phyloP scores from a whole-genome alignment of 2,113 vertebrate genomes.

The Gallinago paraguaiae region DNA sequence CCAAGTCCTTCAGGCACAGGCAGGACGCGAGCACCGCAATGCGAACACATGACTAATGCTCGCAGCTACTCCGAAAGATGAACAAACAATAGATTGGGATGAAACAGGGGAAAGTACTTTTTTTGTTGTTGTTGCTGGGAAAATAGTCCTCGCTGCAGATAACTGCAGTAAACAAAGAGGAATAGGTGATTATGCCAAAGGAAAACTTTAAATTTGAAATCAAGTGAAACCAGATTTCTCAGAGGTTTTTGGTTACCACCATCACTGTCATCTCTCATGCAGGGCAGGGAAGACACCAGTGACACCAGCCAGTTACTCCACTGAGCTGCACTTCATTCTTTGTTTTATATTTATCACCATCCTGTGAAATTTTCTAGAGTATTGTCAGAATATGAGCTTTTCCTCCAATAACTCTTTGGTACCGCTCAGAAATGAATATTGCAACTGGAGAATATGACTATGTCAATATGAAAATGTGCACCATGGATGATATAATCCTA shows the following conservation, averaged over 20 bases:
- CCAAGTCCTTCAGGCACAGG: not conserved
- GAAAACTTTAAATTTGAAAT: not conserved
- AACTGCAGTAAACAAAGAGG: not conserved
- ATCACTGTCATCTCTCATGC: not conserved
- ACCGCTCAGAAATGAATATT: not conserved
- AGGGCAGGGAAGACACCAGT: not conserved
- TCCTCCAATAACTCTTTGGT: not conserved
- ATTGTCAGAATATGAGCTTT: not conserved
- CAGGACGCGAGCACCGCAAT: not conserved
- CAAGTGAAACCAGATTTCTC: not conserved
- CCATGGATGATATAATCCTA: not conserved
- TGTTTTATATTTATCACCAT: not conserved
- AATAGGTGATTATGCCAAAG: not conserved
- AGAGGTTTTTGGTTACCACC: not conserved
- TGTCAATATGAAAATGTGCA: not conserved
- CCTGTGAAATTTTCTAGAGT: not conserved
- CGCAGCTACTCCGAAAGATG: not conserved
- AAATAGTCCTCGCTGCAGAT: not conserved
- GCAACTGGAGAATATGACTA: not conserved
- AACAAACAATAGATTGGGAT: not conserved
- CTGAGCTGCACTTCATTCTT: not conserved
- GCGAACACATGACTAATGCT: constrained; percentile 19
- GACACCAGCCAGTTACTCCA: not conserved
- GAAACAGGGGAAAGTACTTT: not conserved
- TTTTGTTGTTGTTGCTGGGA: not conserved